Evolutionary conservation across 2,113 vertebrate genomes (phyloP), one percentile per base, ranked within the genome.

Genomic region (Hyla sarda): DNA sequence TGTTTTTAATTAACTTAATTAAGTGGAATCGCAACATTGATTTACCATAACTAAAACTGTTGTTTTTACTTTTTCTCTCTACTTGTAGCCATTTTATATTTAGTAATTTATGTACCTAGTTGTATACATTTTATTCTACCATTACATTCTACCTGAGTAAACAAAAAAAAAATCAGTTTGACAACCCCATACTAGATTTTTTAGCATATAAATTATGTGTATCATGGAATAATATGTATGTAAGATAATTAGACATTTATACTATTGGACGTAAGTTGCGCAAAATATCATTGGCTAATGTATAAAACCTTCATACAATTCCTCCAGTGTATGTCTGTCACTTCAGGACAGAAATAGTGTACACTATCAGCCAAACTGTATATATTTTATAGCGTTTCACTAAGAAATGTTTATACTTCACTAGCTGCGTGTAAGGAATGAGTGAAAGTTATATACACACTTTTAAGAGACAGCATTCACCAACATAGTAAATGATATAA

Each of bases 391-490:
- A 48, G 19, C 50, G 52, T 13, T 79, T 37, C 52, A 5, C 19
- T 52, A 28, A 14, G 41, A 75, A 23, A 34, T 79, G 32, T 79
- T 56, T 79, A 79, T 37, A 41, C 32, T 60, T 58, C 21, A 37
- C 52, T 41, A n/a, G 25, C 77, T 60, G 32, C 25, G 17, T 58
- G 56, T 45, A 60, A 58, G 77, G 77, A 80, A 34, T 41, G 77
- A 60, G 32, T 80, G 77, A 80, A 60, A 25, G 77, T 45, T 60
- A 16, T 80, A 47, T 62, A 62, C 34, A 62, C 78, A 65, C 47
- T 32, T 76, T 52, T 48, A 50, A 77, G 74, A 54, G 47, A 54
- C 4, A 32, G 23, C 13, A 17, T 30, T 52, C 13, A 52, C 19
- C 30, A 52, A n/a, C 14, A 34, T 17, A 4, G 75, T 13, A 11